These are phyloP conservation scores for Rafetus swinhoei DNA, from an alignment of 2,113 vertebrate species.

Conservation along the genomic window DNA sequence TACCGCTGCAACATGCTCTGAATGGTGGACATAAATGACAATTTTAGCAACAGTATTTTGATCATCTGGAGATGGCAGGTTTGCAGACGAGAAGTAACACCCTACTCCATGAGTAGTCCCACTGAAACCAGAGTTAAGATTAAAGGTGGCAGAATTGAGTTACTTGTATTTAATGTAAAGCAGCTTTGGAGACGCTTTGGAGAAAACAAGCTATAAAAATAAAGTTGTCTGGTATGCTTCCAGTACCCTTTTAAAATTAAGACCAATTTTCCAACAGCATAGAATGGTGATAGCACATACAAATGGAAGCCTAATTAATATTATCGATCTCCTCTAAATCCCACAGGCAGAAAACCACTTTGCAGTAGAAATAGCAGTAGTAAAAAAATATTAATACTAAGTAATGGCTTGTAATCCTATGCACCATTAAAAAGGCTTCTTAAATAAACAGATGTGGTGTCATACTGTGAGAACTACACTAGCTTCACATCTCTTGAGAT, in stretches of 20 bases:
- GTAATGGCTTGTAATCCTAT: neutral
- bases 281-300: neutral
- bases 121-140: neutral
- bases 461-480: neutral
- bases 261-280: neutral
- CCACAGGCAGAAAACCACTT: fast-evolving
- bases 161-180: neutral
- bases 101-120: neutral
- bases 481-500: neutral
- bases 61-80: neutral
- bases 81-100: neutral
- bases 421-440: neutral
- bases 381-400: neutral
- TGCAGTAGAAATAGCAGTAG: neutral
- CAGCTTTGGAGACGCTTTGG: fast-evolving
- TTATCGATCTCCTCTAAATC: neutral
- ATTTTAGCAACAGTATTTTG: neutral
- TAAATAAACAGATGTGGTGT: neutral
- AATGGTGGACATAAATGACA: neutral
- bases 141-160: neutral
- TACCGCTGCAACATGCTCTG: neutral
- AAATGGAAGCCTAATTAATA: neutral
- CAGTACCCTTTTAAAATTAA: neutral
- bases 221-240: neutral
- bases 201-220: neutral